These are phyloP conservation scores for Papilio glaucus DNA, from an alignment of 1,140 invertebrate genomes.

Conservation along the genomic window DNA sequence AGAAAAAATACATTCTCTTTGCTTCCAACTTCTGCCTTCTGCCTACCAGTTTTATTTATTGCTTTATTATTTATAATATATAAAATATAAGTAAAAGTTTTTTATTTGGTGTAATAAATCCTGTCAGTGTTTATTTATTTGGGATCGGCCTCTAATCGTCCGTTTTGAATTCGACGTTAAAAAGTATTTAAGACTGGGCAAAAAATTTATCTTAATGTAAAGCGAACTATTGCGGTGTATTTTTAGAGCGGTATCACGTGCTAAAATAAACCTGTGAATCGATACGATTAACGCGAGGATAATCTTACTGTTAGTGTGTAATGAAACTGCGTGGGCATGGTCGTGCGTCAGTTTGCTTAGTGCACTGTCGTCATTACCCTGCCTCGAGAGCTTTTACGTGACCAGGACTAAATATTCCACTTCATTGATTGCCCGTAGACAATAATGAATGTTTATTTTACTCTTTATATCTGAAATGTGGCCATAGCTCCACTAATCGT, in stretches of 20 bases:
- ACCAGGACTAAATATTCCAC: constrained; percentile 24
- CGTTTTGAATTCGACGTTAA: constrained; percentile 1
- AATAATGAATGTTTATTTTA: constrained; percentile 14
- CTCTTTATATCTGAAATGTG: not conserved
- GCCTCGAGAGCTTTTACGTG: constrained; percentile 37
- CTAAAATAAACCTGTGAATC: constrained; percentile 39
- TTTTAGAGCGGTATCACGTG: constrained; percentile 31
- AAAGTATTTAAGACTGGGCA: constrained; percentile 22
- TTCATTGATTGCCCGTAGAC: constrained; percentile 15
- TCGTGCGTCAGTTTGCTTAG: constrained; percentile 75
- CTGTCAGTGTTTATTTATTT: not conserved
- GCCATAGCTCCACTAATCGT: not conserved
- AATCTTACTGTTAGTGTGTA: constrained; percentile 53
- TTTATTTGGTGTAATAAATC: not conserved
- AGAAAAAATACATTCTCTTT: too few relatives aligned
- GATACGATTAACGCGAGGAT: constrained; percentile 42
- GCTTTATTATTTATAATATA: too few relatives aligned
- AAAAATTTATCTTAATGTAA: constrained; percentile 31
- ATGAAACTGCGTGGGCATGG: constrained; percentile 66
- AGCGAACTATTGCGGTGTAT: constrained; percentile 34
- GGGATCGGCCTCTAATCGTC: not conserved
- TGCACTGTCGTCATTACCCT: constrained; percentile 63
- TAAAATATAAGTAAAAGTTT: not conserved
- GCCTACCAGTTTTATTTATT: too few relatives aligned
- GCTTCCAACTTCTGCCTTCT: too few relatives aligned